phyloP scores from a whole-genome alignment of 2,888 invertebrate genomes.

The Tineola bisselliella region DNA sequence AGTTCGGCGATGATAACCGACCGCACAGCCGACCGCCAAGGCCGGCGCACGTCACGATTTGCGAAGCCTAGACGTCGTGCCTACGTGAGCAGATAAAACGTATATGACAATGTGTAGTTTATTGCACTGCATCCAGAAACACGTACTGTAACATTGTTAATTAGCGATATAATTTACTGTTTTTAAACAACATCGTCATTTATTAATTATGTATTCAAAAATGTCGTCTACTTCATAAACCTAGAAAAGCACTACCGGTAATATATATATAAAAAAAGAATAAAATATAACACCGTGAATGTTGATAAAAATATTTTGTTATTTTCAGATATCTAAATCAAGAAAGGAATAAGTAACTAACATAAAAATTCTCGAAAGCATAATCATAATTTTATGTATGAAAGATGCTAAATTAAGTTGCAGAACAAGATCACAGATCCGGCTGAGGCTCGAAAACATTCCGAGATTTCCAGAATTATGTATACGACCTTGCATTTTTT shows the following conservation, averaged over 20 bases:
- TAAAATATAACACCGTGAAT: background rate
- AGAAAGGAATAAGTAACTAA: background rate
- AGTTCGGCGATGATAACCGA: constrained; percentile 39
- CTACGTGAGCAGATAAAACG: constrained; percentile 26
- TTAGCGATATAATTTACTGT: background rate
- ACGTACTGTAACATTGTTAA: background rate
- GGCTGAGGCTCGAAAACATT: background rate
- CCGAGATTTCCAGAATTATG: constrained; percentile 3
- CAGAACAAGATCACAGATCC: constrained; percentile 6
- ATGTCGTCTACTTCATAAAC: no score
- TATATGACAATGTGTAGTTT: constrained; percentile 30
- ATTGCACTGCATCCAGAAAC: constrained; percentile 30
- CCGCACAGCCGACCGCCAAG: constrained; percentile 50
- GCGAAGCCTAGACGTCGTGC: constrained; percentile 51
- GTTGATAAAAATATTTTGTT: background rate
- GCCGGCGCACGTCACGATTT: constrained; percentile 58
- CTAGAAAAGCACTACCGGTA: no score
- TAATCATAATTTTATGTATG: constrained; percentile 8
- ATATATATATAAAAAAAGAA: background rate
- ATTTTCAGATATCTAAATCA: background rate
- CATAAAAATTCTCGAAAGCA: background rate
- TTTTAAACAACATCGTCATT: background rate
- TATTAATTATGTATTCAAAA: background rate
- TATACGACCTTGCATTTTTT: constrained; percentile 1
- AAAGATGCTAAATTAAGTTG: background rate